Conservation (phyloP, 2,797 vertebrate species). For the Coluber constrictor region DNA sequence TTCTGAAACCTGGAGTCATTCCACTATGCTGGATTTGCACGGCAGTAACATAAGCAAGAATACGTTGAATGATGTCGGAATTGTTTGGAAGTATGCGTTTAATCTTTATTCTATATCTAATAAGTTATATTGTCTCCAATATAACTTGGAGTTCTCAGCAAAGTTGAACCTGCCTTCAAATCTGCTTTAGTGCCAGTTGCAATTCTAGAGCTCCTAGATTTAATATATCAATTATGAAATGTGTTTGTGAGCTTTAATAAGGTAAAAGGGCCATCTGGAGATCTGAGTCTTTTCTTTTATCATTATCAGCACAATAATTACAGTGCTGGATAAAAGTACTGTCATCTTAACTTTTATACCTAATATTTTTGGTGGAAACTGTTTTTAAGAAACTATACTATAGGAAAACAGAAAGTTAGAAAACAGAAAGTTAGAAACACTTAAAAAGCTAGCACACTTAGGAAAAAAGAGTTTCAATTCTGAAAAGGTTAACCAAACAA, state of each 20-base stretch:
- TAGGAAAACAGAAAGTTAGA: not conserved
- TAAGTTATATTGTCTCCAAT: not conserved
- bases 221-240: not conserved
- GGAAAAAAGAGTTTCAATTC: not conserved
- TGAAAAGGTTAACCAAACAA: slow-evolving; percentile 5
- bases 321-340: not conserved
- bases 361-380: not conserved
- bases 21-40: not conserved
- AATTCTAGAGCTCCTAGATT: not conserved
- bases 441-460: not conserved
- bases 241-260: not conserved
- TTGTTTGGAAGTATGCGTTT: not conserved
- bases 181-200: not conserved
- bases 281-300: not conserved
- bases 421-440: not conserved
- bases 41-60: not conserved
- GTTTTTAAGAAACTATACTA: not conserved
- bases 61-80: not conserved
- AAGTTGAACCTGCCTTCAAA: not conserved
- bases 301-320: not conserved
- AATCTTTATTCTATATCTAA: not conserved
- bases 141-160: not conserved
- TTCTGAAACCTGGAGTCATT: not conserved
- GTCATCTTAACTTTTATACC: not conserved
- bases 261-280: not conserved